Evolutionary conservation across 2,888 invertebrate species (phyloP), one percentile per base, ranked within the genome.

Genomic region (Ferdinandea cuprea): DNA sequence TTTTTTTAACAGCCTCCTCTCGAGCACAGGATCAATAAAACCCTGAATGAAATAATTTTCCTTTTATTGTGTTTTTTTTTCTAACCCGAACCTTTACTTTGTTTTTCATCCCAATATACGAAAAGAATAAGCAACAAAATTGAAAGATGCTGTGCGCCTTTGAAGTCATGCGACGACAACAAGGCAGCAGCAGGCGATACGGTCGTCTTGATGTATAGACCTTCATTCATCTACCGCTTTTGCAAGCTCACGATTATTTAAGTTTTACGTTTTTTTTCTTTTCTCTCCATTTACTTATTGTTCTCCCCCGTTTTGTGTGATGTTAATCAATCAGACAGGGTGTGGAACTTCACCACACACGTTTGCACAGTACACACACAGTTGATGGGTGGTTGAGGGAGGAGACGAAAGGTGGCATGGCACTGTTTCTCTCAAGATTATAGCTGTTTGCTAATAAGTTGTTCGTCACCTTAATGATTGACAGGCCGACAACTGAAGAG

Each of bases 171-270:
- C 3, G 7, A 15, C 7, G 42, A 8, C 44, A 17, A 37, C 6
- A 8, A 32, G 2, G 32, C 7, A 35, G 11, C 21, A 4, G 3
- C 11, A 25, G 2, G 19, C 61, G 58, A 58, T 48, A 19, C 44
- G 56, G n/a, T 59, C 13, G n/a, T 54, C 52, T 54, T 69, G 56
- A 56, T 59, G 54, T 61, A 68, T 35, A 37, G 59, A 42, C 44
- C 54, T 48, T 42, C 46, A 54, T 73, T 58, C 50, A 74, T 63
- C 40, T 69, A 50, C 71, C 59, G 59, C 76, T 71, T 71, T 50
- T 71, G 69, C 71, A 77, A 66, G 40, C 61, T 81, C 77, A 81
- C 52, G 65, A 71, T 71, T 80, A 58, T 76, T 80, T 30, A 69
- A 63, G n/a, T n/a, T 46, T 61, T 11, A 35, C 6, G 11, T 3